Evolutionary conservation across 1,140 invertebrate species (phyloP), one percentile per base, ranked within the genome.

Genomic region (Pseudachorutes palmiensis): DNA sequence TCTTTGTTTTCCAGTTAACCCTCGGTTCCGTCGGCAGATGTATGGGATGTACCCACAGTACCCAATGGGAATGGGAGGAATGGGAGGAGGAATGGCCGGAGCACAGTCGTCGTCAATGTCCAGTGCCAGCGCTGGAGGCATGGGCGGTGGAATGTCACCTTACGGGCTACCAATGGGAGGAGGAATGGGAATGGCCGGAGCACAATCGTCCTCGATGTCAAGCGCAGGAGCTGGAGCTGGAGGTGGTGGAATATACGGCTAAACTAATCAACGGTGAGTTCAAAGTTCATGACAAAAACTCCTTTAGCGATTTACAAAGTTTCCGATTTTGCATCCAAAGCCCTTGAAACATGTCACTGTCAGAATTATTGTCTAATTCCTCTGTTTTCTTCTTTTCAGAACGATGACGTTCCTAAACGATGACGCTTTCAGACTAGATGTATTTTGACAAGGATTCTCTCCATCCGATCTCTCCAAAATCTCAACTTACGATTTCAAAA

Each of bases 1-100:
- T 19, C 24, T 55, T 55, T 55, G 51, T 55, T 55, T 55, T 55
- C 5, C 51, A 55, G 51, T 22, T 14, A 55, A 55, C 24, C 51
- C 51, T 14, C 51, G 51, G 51, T 55, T 55, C 51, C 51, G 51
- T 5, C 12, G 51, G 12, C 12, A 55, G 14, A 55, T 55, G 51
- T 55, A 55, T 24, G 51, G 51, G 24, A 19, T 19, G 19, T 19
- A 9, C 9, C 9, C 19, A 19, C 5, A 26, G 9, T 5, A 26
- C 24, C 12, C 24, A 26, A 26, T 14, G 9, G 36, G 36, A 22
- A 55, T 55, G 51, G 51, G 51, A 14, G 51, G 51, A 5, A 55
- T 55, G 51, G 51, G 51, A 5, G 12, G 12, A 14, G 51, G 51
- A 55, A 55, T 55, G 51, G 12, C 14, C 51, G 51, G 9, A 12